Percentiles rank a stretch among this genome's conserved stretches.
These are phyloP conservation scores for Rhagophthalmus giganteus DNA, from an alignment of 2,888 invertebrate genomes.

Conservation along the genomic window DNA sequence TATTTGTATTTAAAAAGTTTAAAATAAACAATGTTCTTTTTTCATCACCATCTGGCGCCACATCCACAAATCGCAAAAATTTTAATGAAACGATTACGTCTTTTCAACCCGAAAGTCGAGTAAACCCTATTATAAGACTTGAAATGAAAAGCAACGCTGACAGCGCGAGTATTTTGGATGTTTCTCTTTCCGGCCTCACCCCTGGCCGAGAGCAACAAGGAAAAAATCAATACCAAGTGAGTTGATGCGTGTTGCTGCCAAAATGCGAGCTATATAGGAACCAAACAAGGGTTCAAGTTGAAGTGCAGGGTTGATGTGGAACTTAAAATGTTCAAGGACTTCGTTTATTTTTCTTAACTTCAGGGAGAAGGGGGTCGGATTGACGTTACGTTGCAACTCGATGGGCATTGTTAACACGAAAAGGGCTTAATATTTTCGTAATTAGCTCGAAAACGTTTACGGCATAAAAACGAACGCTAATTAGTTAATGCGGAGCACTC, in stretches of 20 bases:
- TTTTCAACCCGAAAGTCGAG: neutral
- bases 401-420: neutral
- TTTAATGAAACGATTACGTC: no score
- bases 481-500: no score
- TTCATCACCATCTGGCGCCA: no score
- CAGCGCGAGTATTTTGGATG: conserved; percentile 33
- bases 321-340: neutral
- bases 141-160: conserved; percentile 16
- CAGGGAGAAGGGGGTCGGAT: neutral
- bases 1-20: no score
- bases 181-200: conserved; percentile 35
- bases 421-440: no score
- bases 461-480: no score
- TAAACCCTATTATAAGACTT: conserved; percentile 1
- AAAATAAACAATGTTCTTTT: no score
- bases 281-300: conserved; percentile 9
- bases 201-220: conserved; percentile 33
- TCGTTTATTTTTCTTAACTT: neutral
- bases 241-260: conserved; percentile 38
- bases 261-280: conserved; percentile 29
- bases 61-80: no score
- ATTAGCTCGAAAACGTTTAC: no score
- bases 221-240: conserved; percentile 45
- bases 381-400: conserved; percentile 1
- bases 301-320: neutral